phyloP scores from a whole-genome alignment of 2,113 vertebrate genomes.

The Hemicordylus capensis region DNA sequence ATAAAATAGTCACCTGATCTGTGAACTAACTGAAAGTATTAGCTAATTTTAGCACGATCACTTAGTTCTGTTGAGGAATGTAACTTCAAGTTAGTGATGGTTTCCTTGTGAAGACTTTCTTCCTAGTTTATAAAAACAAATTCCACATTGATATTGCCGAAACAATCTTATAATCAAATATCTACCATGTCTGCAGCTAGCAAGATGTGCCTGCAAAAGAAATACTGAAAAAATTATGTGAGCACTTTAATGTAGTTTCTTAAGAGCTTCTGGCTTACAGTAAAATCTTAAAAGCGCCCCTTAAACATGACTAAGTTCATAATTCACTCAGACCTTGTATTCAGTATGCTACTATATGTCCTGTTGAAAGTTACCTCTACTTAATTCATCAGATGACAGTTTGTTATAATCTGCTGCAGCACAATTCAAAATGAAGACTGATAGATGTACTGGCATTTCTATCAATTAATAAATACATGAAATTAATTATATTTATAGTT shows the following conservation, averaged over 20 bases:
- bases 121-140: slow-evolving; percentile 17
- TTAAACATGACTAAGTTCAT: background rate
- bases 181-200: slow-evolving; percentile 9
- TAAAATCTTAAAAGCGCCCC: background rate
- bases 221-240: background rate
- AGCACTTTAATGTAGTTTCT: background rate
- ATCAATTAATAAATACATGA: background rate
- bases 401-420: background rate
- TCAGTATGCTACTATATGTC: background rate
- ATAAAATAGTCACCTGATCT: background rate
- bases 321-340: slow-evolving; percentile 8
- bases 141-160: slow-evolving; percentile 1
- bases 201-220: slow-evolving; percentile 26
- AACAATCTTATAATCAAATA: slow-evolving; percentile 33
- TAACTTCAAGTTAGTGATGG: background rate
- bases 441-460: background rate
- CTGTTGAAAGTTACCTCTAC: background rate
- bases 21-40: background rate
- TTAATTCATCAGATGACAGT: background rate
- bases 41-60: background rate
- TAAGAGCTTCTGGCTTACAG: background rate
- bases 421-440: background rate
- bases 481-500: too few species aligned
- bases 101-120: background rate
- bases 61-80: background rate